A percentile compares a stretch with the other conserved stretches of the same genome.
Conservation (phyloP, 2,113 vertebrate genomes). For the Poicephalus meyeri region DNA sequence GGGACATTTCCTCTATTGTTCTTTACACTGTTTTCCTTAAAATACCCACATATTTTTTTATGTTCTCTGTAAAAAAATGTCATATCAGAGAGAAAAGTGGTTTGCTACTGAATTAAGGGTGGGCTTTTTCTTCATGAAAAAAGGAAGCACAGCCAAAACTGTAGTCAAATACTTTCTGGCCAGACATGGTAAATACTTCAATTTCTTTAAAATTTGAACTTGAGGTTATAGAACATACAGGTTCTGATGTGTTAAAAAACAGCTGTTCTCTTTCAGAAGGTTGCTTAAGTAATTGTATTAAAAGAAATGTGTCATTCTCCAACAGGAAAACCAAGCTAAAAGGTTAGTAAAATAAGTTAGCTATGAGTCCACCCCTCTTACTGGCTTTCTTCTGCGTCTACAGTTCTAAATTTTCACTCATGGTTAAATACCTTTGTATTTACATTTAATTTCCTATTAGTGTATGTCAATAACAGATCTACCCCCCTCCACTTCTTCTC, state of each 20-base stretch:
- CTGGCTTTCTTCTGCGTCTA: background rate
- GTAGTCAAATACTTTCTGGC: background rate
- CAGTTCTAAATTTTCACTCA: background rate
- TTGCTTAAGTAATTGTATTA: background rate
- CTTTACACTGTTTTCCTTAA: background rate
- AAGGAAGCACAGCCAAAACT: background rate
- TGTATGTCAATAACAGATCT: background rate
- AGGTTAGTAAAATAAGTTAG: background rate
- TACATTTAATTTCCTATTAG: background rate
- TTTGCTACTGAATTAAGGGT: background rate
- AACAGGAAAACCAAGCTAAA: background rate
- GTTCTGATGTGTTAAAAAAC: background rate
- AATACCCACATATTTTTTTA: background rate
- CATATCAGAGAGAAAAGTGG: background rate
- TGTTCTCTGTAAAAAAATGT: background rate
- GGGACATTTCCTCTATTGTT: background rate
- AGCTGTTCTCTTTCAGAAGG: background rate
- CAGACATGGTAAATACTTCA: background rate
- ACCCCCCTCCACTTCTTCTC: background rate
- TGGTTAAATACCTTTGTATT: background rate
- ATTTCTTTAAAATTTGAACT: background rate
- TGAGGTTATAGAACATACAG: background rate
- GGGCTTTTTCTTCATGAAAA: background rate
- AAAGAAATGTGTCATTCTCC: background rate
- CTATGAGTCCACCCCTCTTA: background rate